Evolutionary conservation across 2,888 invertebrate species (phyloP).

Genomic region (Platycnemis pennipes): DNA sequence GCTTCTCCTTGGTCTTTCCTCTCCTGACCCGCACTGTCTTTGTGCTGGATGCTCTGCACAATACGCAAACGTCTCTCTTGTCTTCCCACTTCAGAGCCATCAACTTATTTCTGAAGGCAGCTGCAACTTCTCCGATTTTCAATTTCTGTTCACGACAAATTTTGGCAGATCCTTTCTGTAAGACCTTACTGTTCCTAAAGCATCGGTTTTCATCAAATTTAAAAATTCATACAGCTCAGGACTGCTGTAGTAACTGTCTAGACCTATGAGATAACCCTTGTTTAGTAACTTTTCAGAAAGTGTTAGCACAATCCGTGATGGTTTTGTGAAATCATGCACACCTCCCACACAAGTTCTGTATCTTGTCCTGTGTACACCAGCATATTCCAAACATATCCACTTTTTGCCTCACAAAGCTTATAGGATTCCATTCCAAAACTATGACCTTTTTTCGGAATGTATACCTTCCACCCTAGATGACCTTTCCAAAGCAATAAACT

Average conservation of each 20-base stretch:
- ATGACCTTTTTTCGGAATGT: background rate
- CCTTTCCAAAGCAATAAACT: conserved; percentile 46
- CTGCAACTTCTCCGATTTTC: conserved; percentile 45
- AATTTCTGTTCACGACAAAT: background rate
- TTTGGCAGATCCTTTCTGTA: conserved; percentile 19
- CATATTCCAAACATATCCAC: conserved; percentile 22
- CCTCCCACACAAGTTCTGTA: background rate
- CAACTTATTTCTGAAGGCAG: conserved; percentile 2
- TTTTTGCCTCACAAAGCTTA: conserved; percentile 17
- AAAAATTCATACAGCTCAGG: background rate
- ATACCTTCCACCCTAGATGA: conserved; percentile 5
- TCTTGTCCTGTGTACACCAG: background rate
- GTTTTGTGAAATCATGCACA: background rate
- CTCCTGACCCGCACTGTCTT: too few species aligned
- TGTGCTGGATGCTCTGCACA: too few species aligned
- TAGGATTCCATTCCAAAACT: background rate
- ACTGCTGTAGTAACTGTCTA: conserved; percentile 18
- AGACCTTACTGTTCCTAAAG: background rate
- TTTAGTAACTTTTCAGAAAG: conserved; percentile 10
- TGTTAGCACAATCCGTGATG: background rate
- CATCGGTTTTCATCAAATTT: background rate
- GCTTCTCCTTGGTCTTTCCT: too few species aligned
- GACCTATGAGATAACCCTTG: conserved; percentile 14
- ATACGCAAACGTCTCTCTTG: conserved; percentile 14
- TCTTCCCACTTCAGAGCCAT: conserved; percentile 34